A percentile compares a stretch with the other conserved stretches of the same genome.
Conservation (phyloP, 2,797 vertebrate species). For the Tachyglossus aculeatus region DNA sequence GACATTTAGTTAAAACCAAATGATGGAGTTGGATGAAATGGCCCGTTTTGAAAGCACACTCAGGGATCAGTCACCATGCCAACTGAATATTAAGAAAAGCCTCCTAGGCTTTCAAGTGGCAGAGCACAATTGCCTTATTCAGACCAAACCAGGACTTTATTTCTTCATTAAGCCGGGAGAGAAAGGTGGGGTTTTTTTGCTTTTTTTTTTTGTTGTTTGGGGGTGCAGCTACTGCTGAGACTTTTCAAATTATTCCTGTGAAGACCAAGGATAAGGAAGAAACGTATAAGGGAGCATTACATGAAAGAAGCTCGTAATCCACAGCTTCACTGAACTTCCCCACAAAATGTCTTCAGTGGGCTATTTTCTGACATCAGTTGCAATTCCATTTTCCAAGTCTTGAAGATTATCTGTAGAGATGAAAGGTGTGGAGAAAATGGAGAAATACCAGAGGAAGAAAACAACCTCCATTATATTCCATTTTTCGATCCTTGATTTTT, state of each 20-base stretch:
- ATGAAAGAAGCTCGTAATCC: too few species aligned
- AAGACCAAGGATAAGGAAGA: not conserved
- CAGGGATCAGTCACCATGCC: slow-evolving; percentile 20
- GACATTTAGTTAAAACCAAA: slow-evolving; percentile 38
- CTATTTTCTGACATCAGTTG: not conserved
- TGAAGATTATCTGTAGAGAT: not conserved
- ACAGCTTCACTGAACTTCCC: not conserved
- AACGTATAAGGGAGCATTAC: not conserved
- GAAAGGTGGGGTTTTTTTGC: not conserved
- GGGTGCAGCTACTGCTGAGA: not conserved
- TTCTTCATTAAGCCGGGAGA: too few species aligned
- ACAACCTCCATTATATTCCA: too few species aligned
- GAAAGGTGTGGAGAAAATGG: too few species aligned
- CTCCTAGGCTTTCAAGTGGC: slow-evolving; percentile 22
- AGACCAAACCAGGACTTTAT: not conserved
- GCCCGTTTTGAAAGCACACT: slow-evolving; percentile 35
- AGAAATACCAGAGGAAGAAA: too few species aligned
- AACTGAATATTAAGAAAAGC: slow-evolving; percentile 16
- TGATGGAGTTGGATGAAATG: slow-evolving; percentile 45
- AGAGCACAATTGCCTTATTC: slow-evolving; percentile 9
- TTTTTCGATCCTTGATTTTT: not conserved
- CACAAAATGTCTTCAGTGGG: not conserved
- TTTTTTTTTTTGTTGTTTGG: too few species aligned
- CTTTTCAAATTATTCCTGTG: not conserved
- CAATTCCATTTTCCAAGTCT: not conserved